Evolutionary conservation across 2,797 vertebrate genomes (phyloP), one percentile per base, ranked within the genome.

Genomic region (Myotis daubentonii): DNA sequence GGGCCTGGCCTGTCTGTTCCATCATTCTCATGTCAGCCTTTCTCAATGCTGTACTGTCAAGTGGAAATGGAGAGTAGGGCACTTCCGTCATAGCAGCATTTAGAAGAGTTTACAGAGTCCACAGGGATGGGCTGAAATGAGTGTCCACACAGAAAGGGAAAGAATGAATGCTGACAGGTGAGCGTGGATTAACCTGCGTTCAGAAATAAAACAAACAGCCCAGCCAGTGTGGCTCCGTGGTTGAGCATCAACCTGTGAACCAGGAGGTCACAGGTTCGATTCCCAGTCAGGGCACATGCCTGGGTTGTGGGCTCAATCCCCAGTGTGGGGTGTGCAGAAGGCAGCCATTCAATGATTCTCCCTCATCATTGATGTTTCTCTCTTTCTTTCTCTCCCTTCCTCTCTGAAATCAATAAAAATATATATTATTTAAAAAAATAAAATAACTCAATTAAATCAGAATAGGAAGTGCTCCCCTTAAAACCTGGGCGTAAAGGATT

Each of bases 121-220:
- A 15, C 23, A 23, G 11, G 13, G 2, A 19, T 17, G 55, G 47
- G 38, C 8, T 19, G 33, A 55, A 68, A 60, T 7, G 28, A 66
- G 76, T 12, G n/a, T 33, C n/a, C 55, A 28, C 0, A 0, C 4
- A 60, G 72, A 28, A 65, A 22, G 23, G 44, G 6, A 41, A 51
- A 30, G 51, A 57, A 51, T 89, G 84, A 38, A 22, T 72, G 11
- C 33, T 60, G 5, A 41, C 4, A n/a, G 8, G n/a, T 8, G 47
- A 80, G n/a, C 57, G 22, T 75, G 62, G 92, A 89, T 93, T 53
- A 92, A 49, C 49, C 2, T 95, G 80, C 65, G 74, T 91, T 96
- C 74, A 85, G 92, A 97, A 94, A 53, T 47, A n/a, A 62, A 65
- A 15, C 19, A 53, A 62, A 47, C 23, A 87, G 17, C 47, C 13